These are phyloP conservation scores for Scrobipalpa costella DNA, from an alignment of 2,888 invertebrate genomes.

Conservation along the genomic window DNA sequence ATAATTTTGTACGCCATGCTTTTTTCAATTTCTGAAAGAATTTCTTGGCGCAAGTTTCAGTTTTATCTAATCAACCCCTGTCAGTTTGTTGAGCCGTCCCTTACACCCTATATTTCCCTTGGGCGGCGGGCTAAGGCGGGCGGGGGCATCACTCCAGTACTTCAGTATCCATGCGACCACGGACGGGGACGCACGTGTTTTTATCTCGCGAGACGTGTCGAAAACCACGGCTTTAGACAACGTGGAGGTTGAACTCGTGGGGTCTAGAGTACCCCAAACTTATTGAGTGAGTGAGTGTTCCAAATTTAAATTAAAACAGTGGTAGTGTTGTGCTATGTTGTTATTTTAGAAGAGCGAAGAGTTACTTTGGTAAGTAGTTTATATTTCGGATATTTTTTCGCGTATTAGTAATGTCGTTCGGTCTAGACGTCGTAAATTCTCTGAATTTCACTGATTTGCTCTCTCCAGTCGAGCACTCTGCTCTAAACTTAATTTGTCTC, in stretches of 20 bases:
- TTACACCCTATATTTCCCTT: constrained; percentile 47
- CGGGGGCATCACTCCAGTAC: constrained; percentile 43
- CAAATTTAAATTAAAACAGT: constrained; percentile 14
- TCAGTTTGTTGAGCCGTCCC: too few species aligned
- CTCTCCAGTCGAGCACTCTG: background rate
- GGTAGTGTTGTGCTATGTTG: constrained; percentile 24
- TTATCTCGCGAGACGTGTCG: constrained; percentile 27
- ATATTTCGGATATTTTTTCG: constrained; percentile 1
- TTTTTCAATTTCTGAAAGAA: too few species aligned
- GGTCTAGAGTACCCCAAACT: constrained; percentile 21
- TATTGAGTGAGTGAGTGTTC: background rate
- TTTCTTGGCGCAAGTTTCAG: too few species aligned
- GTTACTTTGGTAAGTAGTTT: constrained; percentile 26
- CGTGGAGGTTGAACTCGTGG: background rate
- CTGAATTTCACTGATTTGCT: constrained; percentile 15
- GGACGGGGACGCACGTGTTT: constrained; percentile 52
- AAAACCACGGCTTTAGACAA: constrained; percentile 21
- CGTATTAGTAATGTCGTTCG: constrained; percentile 8
- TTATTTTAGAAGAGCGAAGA: background rate
- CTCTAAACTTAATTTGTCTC: constrained; percentile 6
- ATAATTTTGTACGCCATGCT: too few species aligned
- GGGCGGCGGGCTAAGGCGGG: constrained; percentile 74
- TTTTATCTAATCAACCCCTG: too few species aligned
- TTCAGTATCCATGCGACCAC: constrained; percentile 62
- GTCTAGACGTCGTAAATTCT: constrained; percentile 23